Conservation (phyloP, 2,888 invertebrate species). For the Zaprionus bogoriensis region DNA sequence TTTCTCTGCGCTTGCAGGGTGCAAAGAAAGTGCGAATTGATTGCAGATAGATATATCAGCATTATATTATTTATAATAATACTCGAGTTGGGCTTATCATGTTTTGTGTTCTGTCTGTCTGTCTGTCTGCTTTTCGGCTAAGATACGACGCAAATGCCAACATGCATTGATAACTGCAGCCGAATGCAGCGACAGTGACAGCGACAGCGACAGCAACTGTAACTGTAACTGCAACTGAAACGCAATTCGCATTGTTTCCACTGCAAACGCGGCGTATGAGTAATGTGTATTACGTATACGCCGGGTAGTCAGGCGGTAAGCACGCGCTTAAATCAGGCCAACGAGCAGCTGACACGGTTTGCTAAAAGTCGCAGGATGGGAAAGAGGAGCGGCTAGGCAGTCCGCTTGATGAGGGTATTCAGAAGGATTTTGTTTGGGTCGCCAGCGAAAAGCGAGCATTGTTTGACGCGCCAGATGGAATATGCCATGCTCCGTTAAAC, state of each 20-base stretch:
- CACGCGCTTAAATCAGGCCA: slow-evolving; percentile 27
- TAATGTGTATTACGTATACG: slow-evolving; percentile 61
- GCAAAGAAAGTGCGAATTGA: slow-evolving; percentile 38
- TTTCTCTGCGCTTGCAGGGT: not conserved
- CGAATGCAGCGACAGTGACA: not conserved
- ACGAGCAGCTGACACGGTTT: slow-evolving; percentile 42
- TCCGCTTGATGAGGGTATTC: not conserved
- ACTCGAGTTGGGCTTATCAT: no score
- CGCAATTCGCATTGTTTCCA: slow-evolving; percentile 47
- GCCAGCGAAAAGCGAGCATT: slow-evolving; percentile 29
- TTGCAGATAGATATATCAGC: slow-evolving; percentile 1
- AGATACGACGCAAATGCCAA: not conserved
- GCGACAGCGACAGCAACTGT: not conserved
- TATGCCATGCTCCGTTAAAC: slow-evolving; percentile 34
- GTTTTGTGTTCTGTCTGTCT: no score
- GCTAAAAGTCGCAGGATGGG: no score
- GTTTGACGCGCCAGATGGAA: slow-evolving; percentile 19
- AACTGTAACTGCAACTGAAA: slow-evolving; percentile 32
- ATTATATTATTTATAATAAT: no score
- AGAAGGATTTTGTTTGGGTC: slow-evolving; percentile 10
- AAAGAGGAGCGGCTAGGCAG: not conserved
- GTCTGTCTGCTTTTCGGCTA: no score
- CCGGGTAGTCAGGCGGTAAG: slow-evolving; percentile 17
- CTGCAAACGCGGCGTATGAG: slow-evolving; percentile 54
- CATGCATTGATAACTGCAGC: slow-evolving; percentile 34